These are phyloP conservation scores for Synanthedon myopaeformis DNA, from an alignment of 2,888 invertebrate species.

Conservation along the genomic window DNA sequence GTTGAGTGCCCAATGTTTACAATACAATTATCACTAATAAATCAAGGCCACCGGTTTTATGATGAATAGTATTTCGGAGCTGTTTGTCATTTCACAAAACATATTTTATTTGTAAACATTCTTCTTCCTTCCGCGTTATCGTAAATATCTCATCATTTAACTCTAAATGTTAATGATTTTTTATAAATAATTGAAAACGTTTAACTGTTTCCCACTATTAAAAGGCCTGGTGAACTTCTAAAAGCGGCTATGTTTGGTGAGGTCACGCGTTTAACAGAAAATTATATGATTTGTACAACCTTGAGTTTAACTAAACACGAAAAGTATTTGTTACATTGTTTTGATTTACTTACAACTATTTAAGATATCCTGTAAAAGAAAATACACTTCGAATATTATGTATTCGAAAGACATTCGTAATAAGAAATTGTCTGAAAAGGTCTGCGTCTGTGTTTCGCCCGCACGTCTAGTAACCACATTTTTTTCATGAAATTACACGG, in stretches of 20 bases:
- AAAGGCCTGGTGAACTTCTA: neutral
- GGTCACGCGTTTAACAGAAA: neutral
- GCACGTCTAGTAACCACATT: no score
- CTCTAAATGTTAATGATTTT: neutral
- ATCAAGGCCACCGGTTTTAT: constrained; percentile 31
- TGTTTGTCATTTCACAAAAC: constrained; percentile 9
- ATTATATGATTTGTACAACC: neutral
- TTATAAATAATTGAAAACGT: neutral
- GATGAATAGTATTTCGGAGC: constrained; percentile 18
- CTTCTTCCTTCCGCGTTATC: constrained; percentile 5
- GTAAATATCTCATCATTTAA: neutral
- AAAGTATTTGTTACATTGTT: neutral
- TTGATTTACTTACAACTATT: neutral
- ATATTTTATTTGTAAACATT: constrained; percentile 3
- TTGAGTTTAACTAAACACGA: neutral
- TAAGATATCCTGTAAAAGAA: neutral
- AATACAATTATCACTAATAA: constrained; percentile 37
- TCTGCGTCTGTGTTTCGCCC: no score
- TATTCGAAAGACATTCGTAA: no score
- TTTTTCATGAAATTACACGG: no score
- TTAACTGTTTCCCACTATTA: neutral
- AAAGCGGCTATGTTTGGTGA: neutral
- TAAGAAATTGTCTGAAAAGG: no score
- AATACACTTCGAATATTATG: no score
- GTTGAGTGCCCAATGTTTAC: constrained; percentile 41